phyloP scores from a whole-genome alignment of 2,113 vertebrate species.

The Phylloscopus trochiloides region DNA sequence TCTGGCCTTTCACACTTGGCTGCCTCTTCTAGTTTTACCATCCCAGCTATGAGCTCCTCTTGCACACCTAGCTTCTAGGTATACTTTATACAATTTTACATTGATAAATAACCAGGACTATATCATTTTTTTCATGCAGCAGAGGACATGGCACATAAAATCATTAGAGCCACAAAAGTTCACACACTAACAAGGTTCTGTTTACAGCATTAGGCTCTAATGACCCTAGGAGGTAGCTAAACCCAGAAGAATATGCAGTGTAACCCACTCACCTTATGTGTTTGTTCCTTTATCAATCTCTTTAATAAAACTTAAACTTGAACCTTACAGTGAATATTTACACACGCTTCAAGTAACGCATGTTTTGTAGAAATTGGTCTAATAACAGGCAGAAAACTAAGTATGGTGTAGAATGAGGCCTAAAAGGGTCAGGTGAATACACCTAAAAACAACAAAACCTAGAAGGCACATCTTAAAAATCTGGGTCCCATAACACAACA shows the following conservation, averaged over 20 bases:
- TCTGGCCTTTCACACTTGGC: background rate
- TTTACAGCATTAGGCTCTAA: background rate
- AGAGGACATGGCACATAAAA: background rate
- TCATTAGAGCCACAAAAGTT: background rate
- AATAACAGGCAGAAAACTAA: background rate
- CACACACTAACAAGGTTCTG: background rate
- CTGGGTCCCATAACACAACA: rapidly evolving
- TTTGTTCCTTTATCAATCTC: background rate
- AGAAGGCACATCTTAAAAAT: background rate
- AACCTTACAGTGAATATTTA: background rate
- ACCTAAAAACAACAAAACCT: background rate
- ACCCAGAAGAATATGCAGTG: background rate
- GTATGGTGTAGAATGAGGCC: background rate
- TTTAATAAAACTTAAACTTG: background rate
- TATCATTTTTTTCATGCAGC: background rate
- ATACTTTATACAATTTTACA: background rate
- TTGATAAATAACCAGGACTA: background rate
- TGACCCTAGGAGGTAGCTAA: background rate
- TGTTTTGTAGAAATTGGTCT: background rate
- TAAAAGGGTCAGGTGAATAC: background rate
- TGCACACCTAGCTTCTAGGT: background rate
- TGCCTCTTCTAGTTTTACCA: background rate
- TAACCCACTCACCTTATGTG: rapidly evolving
- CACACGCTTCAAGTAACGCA: background rate
- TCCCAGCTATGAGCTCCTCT: background rate